A percentile compares a stretch with the other conserved stretches of the same genome.
phyloP scores from a whole-genome alignment of 2,888 invertebrate species.

The Drosophila picticornis region DNA sequence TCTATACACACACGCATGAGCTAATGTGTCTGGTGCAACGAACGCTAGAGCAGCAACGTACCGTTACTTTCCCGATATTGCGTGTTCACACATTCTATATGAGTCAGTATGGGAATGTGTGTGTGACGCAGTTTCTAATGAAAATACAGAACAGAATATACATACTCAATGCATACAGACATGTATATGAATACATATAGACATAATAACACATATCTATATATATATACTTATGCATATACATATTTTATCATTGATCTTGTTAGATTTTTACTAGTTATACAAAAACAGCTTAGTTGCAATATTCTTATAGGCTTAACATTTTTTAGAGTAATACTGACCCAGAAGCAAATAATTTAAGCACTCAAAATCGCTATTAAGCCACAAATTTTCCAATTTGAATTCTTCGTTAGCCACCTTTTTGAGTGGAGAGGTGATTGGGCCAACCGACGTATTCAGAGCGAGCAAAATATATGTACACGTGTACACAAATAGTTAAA shows the following conservation, averaged over 20 bases:
- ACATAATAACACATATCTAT: neutral
- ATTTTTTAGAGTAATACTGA: neutral
- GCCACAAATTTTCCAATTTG: slow-evolving; percentile 17
- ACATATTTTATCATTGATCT: neutral
- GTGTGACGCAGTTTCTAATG: neutral
- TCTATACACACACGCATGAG: slow-evolving; percentile 1
- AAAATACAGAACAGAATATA: slow-evolving; percentile 1
- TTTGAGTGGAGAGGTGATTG: slow-evolving; percentile 14
- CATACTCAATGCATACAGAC: slow-evolving; percentile 4
- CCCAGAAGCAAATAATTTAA: slow-evolving; percentile 12
- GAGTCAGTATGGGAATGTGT: slow-evolving; percentile 1
- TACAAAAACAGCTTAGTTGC: neutral
- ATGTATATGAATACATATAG: slow-evolving; percentile 1
- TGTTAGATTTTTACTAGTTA: neutral
- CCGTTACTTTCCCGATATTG: slow-evolving; percentile 47
- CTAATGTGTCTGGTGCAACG: slow-evolving; percentile 44
- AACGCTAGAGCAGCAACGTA: slow-evolving; percentile 37
- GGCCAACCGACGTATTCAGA: slow-evolving; percentile 39
- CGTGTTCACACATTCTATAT: neutral
- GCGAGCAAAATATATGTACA: slow-evolving; percentile 40
- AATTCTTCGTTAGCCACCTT: slow-evolving; percentile 17
- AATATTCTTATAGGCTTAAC: neutral
- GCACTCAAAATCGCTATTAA: slow-evolving; percentile 16
- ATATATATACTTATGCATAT: neutral
- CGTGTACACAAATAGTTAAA: slow-evolving; percentile 53